phyloP scores from a whole-genome alignment of 2,888 invertebrate species.

The Zootermopsis nevadensis region DNA sequence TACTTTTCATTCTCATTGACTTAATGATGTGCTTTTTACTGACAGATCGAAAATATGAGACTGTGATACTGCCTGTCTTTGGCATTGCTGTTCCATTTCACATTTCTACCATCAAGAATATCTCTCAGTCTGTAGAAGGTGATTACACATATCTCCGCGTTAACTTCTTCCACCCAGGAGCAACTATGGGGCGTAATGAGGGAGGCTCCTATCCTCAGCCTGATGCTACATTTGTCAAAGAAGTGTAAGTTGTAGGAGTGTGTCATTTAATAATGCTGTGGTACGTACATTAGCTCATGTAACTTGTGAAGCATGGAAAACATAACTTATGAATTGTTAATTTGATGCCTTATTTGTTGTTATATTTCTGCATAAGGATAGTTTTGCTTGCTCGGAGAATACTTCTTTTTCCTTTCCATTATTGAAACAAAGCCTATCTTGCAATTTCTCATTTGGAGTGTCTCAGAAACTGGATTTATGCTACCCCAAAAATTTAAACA shows the following conservation, averaged over 20 bases:
- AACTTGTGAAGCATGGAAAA: too few relatives aligned
- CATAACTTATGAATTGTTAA: too few relatives aligned
- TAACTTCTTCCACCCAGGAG: slow-evolving; percentile 98
- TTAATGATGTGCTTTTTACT: neutral
- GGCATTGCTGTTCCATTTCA: slow-evolving; percentile 98
- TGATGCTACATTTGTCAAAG: slow-evolving; percentile 97
- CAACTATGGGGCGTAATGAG: slow-evolving; percentile 94
- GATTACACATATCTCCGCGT: slow-evolving; percentile 98
- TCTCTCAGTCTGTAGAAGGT: slow-evolving; percentile 97
- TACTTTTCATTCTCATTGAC: neutral
- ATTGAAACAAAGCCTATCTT: too few relatives aligned
- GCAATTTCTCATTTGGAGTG: too few relatives aligned
- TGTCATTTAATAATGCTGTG: too few relatives aligned
- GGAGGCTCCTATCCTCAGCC: slow-evolving; percentile 92
- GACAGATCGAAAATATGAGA: slow-evolving; percentile 96
- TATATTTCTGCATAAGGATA: too few relatives aligned
- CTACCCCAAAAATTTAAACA: too few relatives aligned
- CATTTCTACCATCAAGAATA: slow-evolving; percentile 98
- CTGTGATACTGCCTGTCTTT: slow-evolving; percentile 97
- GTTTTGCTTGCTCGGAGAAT: too few relatives aligned
- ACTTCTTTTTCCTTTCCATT: too few relatives aligned
- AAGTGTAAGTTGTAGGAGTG: slow-evolving; percentile 88
- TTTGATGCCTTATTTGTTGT: too few relatives aligned
- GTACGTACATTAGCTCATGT: too few relatives aligned
- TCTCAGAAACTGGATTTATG: too few relatives aligned